These are phyloP conservation scores for Chionoecetes opilio DNA, from an alignment of 1,140 invertebrate species.

Conservation along the genomic window DNA sequence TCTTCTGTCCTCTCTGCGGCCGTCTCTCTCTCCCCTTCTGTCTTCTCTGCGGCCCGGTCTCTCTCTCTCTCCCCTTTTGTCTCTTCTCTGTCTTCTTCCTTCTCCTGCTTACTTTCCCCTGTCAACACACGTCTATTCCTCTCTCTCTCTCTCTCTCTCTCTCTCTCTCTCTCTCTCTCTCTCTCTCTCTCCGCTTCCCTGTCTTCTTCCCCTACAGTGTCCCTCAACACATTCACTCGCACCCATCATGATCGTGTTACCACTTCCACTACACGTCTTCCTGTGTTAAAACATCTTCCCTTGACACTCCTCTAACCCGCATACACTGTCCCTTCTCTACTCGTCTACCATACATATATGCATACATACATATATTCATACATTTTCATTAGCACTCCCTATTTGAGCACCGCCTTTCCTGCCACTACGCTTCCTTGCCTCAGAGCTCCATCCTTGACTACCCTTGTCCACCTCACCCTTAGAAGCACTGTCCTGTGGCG, in stretches of 20 bases:
- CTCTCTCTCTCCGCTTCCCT: background rate
- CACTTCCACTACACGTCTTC: background rate
- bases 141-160: too few species aligned
- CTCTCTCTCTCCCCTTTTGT: too few species aligned
- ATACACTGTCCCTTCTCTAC: background rate
- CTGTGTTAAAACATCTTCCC: background rate
- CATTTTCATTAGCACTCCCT: too few species aligned
- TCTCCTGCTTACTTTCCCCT: background rate
- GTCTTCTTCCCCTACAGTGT: background rate
- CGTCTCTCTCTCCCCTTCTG: background rate
- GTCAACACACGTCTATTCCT: too few species aligned
- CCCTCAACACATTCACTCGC: background rate
- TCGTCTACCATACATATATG: background rate
- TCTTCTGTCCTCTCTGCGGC: background rate
- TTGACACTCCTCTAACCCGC: background rate
- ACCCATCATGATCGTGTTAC: constrained; percentile 12
- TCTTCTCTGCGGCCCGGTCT: too few species aligned
- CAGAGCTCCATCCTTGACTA: background rate
- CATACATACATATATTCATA: too few species aligned
- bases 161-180: too few species aligned
- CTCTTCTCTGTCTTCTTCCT: background rate
- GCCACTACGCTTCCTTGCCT: background rate
- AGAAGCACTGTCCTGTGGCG: background rate
- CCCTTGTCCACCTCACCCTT: too few species aligned
- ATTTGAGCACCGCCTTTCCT: background rate